These are phyloP conservation scores for Erebia ligea DNA, from an alignment of 2,888 invertebrate genomes.

Conservation along the genomic window DNA sequence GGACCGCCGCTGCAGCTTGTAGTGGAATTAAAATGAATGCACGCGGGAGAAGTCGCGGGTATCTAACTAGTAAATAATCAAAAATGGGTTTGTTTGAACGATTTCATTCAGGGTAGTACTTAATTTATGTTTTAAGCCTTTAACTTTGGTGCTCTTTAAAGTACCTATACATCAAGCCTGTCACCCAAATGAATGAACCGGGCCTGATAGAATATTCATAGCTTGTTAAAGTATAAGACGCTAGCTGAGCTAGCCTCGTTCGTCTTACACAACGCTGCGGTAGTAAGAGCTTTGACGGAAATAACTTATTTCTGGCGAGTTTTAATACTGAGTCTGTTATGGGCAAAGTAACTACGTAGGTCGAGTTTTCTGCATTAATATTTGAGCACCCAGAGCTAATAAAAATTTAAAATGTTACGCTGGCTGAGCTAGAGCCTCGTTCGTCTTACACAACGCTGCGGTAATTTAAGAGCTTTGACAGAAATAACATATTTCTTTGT, in stretches of 20 bases:
- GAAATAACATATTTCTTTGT: background rate
- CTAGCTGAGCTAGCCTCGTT: conserved; percentile 32
- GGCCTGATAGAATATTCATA: conserved; percentile 42
- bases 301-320: background rate
- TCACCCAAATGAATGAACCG: conserved; percentile 34
- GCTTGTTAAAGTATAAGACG: conserved; percentile 40
- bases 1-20: too few species aligned
- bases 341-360: too few species aligned
- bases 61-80: too few species aligned
- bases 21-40: too few species aligned
- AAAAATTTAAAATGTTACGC: background rate
- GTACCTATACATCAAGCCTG: conserved; percentile 20
- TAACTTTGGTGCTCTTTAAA: background rate
- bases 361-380: too few species aligned
- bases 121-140: background rate
- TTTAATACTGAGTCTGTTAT: background rate
- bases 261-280: conserved; percentile 1
- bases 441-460: conserved; percentile 14
- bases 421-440: conserved; percentile 28
- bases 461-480: conserved; percentile 1
- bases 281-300: too few species aligned
- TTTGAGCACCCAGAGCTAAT: too few species aligned
- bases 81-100: too few species aligned
- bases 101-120: too few species aligned
- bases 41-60: too few species aligned